Evolutionary conservation across 1,140 invertebrate genomes (phyloP), one percentile per base, ranked within the genome.

Genomic region (Zaprionus camerounensis): DNA sequence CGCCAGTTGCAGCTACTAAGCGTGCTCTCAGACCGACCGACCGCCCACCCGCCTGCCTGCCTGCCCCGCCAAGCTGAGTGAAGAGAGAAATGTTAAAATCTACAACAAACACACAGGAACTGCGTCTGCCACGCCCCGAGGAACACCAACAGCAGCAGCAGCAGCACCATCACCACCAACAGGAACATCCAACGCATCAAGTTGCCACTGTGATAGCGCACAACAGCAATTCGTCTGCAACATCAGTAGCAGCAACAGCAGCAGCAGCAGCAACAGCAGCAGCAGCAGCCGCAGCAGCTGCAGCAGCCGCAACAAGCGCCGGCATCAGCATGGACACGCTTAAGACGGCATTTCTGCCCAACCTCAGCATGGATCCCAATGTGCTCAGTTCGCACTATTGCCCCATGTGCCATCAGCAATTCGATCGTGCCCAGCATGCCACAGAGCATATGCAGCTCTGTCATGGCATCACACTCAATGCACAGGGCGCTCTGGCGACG

Each of bases 311-410:
- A 64, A 28, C 20, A 26, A 31, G 51, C 28, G 51, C 58, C 56
- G 44, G 34, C 51, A 34, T 26, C 34, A 64, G 34, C 53, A 91
- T 92, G 88, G 91, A 92, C 68, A 84, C 91, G 62, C 76, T 92
- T 31, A 92, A 92, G 78, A 91, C 91, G 78, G 76, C 91, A 36
- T 92, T 92, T 82, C 77, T 92, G 67, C 91, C 91, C 53, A 92
- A 92, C 78, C 82, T 92, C 61, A 91, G 91, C 77, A 92, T 92
- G 85, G 91, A 92, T 62, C 82, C 88, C 34, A 86, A 84, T 62
- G 81, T 91, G 7, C 71, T 88, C 15, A 71, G 66, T 70, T 4
- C 91, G 49, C 86, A 85, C 73, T 92, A 85, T 58, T 92, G 91
- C 55, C 88, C 91, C 63, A 83, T 92, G 79, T 92, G 91, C 72